A percentile compares a stretch with the other conserved stretches of the same genome.
These are phyloP conservation scores for Semotilus atromaculatus DNA, from an alignment of 2,797 vertebrate species.

Conservation along the genomic window DNA sequence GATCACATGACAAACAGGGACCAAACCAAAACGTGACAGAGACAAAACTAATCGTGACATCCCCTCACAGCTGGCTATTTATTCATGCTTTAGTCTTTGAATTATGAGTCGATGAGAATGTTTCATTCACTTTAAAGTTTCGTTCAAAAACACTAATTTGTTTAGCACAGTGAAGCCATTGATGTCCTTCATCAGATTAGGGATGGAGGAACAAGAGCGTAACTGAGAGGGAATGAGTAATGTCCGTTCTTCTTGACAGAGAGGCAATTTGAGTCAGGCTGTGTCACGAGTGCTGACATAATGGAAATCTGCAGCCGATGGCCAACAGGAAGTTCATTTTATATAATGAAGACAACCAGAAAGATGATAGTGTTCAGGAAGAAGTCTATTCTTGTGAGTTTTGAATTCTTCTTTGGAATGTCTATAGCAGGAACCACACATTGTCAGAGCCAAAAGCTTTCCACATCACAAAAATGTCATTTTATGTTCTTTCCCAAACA, in stretches of 20 bases:
- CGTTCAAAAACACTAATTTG: not conserved
- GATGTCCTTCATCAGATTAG: slow-evolving; percentile 22
- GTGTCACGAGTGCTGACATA: slow-evolving; percentile 33
- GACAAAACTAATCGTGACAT: too few relatives aligned
- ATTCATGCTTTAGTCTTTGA: not conserved
- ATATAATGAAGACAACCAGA: slow-evolving; percentile 22
- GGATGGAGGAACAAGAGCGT: slow-evolving; percentile 1
- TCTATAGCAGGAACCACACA: not conserved
- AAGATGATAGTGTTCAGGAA: not conserved
- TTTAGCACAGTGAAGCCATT: not conserved
- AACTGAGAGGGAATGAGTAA: slow-evolving; percentile 18
- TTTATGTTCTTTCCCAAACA: not conserved
- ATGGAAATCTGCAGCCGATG: slow-evolving; percentile 33
- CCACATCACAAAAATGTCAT: not conserved
- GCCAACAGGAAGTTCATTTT: slow-evolving; percentile 35
- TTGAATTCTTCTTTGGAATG: not conserved
- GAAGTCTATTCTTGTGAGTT: not conserved
- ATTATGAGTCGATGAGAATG: not conserved
- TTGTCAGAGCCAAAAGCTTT: not conserved
- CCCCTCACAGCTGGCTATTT: not conserved
- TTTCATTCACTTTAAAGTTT: slow-evolving; percentile 7
- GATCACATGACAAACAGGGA: too few relatives aligned
- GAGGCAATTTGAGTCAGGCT: slow-evolving; percentile 30
- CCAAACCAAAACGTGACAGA: too few relatives aligned
- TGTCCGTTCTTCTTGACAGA: slow-evolving; percentile 4